A percentile compares a stretch with the other conserved stretches of the same genome.
Conservation (phyloP, 2,113 vertebrate species). For the Geococcyx californianus region DNA sequence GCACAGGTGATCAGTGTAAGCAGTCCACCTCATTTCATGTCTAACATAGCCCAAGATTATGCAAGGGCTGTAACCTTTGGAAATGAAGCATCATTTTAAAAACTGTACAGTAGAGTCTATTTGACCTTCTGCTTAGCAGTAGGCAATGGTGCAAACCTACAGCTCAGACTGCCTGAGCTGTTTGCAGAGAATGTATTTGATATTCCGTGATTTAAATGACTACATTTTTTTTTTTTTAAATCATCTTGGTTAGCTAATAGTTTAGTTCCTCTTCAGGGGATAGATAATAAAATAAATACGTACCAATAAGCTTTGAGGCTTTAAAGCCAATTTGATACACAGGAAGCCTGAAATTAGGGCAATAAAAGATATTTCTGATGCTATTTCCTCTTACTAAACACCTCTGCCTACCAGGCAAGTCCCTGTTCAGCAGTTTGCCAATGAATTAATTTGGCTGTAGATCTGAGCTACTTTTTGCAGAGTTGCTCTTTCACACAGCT, state of each 20-base stretch:
- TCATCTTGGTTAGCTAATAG: background rate
- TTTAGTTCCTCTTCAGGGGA: slow-evolving; percentile 11
- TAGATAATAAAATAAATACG: background rate
- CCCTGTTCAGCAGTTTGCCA: slow-evolving; percentile 39
- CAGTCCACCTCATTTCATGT: background rate
- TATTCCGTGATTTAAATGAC: background rate
- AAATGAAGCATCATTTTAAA: background rate
- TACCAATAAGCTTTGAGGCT: slow-evolving; percentile 3
- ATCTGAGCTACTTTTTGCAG: background rate
- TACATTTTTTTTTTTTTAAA: background rate
- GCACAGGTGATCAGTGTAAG: background rate
- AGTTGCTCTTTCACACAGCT: background rate
- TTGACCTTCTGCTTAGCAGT: background rate
- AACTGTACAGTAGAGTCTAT: background rate
- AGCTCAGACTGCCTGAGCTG: background rate
- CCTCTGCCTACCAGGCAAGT: slow-evolving; percentile 11
- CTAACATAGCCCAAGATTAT: background rate
- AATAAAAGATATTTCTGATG: slow-evolving; percentile 33
- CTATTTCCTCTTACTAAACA: slow-evolving; percentile 49
- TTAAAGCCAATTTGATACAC: slow-evolving; percentile 20
- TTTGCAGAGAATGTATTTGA: background rate
- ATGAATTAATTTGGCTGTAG: slow-evolving; percentile 29
- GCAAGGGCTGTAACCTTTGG: background rate
- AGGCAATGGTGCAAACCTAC: background rate
- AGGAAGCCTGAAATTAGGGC: slow-evolving; percentile 58